Base-by-base conservation (phyloP, 2,113 vertebrate genomes). In the Guaruba guarouba region DNA sequence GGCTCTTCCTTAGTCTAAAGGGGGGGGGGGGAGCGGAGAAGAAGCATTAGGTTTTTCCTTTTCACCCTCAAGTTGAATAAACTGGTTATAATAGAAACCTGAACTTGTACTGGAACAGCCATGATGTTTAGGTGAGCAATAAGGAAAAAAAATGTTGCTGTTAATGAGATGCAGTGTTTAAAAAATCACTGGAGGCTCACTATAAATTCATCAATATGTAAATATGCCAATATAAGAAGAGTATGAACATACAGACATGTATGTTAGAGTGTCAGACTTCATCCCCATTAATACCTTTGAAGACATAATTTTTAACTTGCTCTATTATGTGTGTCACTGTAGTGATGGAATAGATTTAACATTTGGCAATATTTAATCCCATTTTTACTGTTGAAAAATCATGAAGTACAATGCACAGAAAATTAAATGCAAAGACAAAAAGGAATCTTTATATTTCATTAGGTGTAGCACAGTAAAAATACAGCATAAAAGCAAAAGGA, bases 1-100 rank as follows among this genome's bases (percentile, higher is more conserved):
- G 41, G 13, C 51, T 90, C 69, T 97, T 79, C 82, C 86, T 96
- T 80, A 57, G n/a, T 95, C 35, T 78, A 54, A 82, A 61, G 17
- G 13, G 1, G 0, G 4, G 48, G 0, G 4, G 48, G 9, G 44
- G 7, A 9, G 9, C 7, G 13, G 18, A 29, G 41, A 27, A 22
- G 28, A 52, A 61, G 10, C 33, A 33, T 86, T 90, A 94, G 18
- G 51, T 89, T 87, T 94, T 86, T 82, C 18, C 46, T 55, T 79
- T 87, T 96, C 90, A 29, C 69, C 69, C n/a, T 75, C 12, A 94
- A 51, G 46, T 73, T 90, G 51, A 66, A 86, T 71, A 90, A 82
- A 35, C 1, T 1, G 2, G 31, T 59, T 27, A 33, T 52, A 48
- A 48, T 46, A 63, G 43, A 86, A 85, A 41, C 31, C 82, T 82